Base-by-base conservation (phyloP, 1,140 invertebrate species). In the Eurosta solidaginis region DNA sequence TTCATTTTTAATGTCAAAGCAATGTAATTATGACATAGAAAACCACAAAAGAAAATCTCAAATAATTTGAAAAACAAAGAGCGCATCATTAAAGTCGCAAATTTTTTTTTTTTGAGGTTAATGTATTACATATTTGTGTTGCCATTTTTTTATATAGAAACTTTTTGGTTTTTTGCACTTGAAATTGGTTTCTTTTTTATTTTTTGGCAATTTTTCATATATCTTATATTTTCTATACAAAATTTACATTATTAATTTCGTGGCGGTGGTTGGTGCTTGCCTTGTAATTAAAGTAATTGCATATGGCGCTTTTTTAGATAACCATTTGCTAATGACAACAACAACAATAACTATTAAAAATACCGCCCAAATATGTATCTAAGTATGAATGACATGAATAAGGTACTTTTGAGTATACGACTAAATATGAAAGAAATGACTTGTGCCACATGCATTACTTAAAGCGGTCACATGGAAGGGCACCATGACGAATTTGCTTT, bases 251-350 rank as follows among this genome's bases (percentile, higher is more conserved):
- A 59, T 59, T 59, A 59, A 33, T 59, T 59, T 59, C 29, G n/a
- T n/a, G n/a, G n/a, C n/a, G n/a, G n/a, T n/a, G 54, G 27, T 59
- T 59, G 29, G 12, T 20, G 29, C 12, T 59, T 59, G 27, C 54
- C 54, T 59, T 59, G 54, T 59, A 59, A 59, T 59, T 59, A 59
- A 59, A 59, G 54, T 59, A 59, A 59, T 59, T 59, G 54, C 54
- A 29, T 59, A 17, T 59, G 54, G 54, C n/a, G 27, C 54, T 36
- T 36, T 59, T 33, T n/a, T n/a, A n/a, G n/a, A n/a, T n/a, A 59
- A 59, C 12, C 54, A 33, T 14, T 25, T 33, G 33, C 45, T 12
- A 9, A 47, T 17, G 27, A 10, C 10, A 54, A 12, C 12, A 59
- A 29, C 27, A 33, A 29, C 54, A 33, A 59, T 29, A 22, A 59